Evolutionary conservation across 2,797 vertebrate genomes (phyloP), one percentile per base, ranked within the genome.

Genomic region (Sciaenops ocellatus): DNA sequence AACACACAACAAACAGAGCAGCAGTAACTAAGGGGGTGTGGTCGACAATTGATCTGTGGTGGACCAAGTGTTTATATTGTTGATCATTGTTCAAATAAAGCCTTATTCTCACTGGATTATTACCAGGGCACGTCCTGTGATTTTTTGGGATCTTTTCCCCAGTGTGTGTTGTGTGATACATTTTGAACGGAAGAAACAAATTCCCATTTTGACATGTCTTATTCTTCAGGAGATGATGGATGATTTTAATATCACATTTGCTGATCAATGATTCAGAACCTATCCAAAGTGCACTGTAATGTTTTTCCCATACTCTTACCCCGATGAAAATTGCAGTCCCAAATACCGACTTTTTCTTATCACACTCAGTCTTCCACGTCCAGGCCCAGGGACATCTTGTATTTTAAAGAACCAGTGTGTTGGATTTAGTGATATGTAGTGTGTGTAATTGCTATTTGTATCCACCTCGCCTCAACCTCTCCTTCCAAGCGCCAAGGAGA

Each of bases 211-310:
- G 63, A 68, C 34, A 47, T 48, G 48, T 22, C 30, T 3, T 69
- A 22, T 55, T 79, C 26, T 55, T 50, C 42, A 47, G 69, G 47
- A 55, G 26, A 57, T 76, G 72, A 85, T 78, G 52, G 48, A 69
- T 68, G 64, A 42, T 65, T 81, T 83, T 67, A 79, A 75, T 81
- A 69, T 69, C 18, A 42, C 20, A 4, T 66, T 22, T 26, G 16
- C 55, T 62, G 63, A 81, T 70, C 46, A 26, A 17, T 55, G 51
- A 61, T 69, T 76, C 18, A 67, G 52, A 62, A 79, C 16, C 41
- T 28, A 38, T 42, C 34, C 47, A 71, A 52, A 68, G 52, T 70
- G 24, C 22, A 44, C 55, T 62, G 26, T n/a, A 42, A 24, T 15
- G 47, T 22, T 3, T 48, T 47, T 52, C 8, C 7, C 10, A 50